These are phyloP conservation scores for Athripsodes cinereus DNA, from an alignment of 2,888 invertebrate species.

Conservation along the genomic window DNA sequence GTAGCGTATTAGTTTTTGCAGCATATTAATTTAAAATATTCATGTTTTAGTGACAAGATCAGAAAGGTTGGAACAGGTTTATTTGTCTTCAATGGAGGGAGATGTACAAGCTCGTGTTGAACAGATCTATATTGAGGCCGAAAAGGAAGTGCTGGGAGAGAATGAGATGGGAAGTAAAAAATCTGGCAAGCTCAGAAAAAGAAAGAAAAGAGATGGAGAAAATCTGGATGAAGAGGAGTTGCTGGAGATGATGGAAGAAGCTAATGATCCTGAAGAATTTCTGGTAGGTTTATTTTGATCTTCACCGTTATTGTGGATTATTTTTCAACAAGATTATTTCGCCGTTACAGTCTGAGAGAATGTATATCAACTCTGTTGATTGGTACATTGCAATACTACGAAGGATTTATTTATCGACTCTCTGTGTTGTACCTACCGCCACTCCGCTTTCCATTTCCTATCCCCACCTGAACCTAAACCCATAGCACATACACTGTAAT, in stretches of 20 bases:
- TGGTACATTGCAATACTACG: no score
- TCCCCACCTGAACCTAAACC: no score
- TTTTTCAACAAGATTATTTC: no score
- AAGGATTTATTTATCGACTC: no score
- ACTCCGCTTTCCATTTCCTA: no score
- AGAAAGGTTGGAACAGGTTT: conserved; percentile 39
- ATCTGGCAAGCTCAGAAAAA: background rate
- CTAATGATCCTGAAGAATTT: conserved; percentile 44
- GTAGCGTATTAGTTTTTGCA: no score
- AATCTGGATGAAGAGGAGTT: conserved; percentile 37
- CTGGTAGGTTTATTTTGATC: conserved; percentile 34
- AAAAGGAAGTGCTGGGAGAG: conserved; percentile 37
- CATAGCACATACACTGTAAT: no score
- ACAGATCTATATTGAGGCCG: conserved; percentile 47
- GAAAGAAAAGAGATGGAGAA: background rate
- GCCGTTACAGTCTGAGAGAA: no score
- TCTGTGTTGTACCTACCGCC: no score
- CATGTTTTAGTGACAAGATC: conserved; percentile 41
- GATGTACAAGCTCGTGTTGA: conserved; percentile 43
- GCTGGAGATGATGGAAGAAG: conserved; percentile 39
- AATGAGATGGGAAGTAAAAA: background rate
- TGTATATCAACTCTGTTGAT: no score
- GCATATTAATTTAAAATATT: background rate
- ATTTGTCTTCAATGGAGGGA: conserved; percentile 43
- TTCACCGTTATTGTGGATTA: background rate